Evolutionary conservation across 2,888 invertebrate species (phyloP), one percentile per base, ranked within the genome.

Genomic region (Tortricodes alternella): DNA sequence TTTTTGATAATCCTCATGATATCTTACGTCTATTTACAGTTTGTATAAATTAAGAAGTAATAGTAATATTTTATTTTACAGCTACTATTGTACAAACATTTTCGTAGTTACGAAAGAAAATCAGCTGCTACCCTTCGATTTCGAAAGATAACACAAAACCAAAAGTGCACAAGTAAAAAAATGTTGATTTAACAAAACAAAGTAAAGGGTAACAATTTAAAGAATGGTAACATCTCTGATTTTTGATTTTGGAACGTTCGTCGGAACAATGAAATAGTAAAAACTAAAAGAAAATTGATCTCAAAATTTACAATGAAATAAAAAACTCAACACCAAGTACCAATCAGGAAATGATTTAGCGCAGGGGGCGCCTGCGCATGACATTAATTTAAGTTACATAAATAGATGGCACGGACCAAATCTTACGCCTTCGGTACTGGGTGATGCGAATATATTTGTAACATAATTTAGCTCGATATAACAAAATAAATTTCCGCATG

Each of bases 351-450:
- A 80, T 78, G 80, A 83, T 86, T 85, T 75, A 83, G 77, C 71
- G 71, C 73, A 75, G 85, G 81, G 77, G 84, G 81, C 72, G 63
- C 67, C 64, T 73, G 64, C 62, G 67, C 67, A 58, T 71, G 83
- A 83, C 71, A 79, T 68, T 85, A 86, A 87, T 88, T 85, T 86
- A 83, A 85, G 64, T 78, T 78, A 83, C 77, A 87, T 88, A 89
- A 88, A 88, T 88, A 88, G 74, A 90, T 90, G 89, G 89, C 89
- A 90, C 89, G 76, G 75, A 87, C 87, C 88, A 85, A 85, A 85
- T 81, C 81, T 78, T 75, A 76, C 64, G 80, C 76, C 82, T 69
- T 70, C 74, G 85, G 86, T 86, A 89, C 88, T 61, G 73, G 87
- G 89, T 86, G 86, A 74, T 79, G 85, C 65, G 73, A 71, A 73